phyloP scores from a whole-genome alignment of 2,888 invertebrate species.

The Machimus rusticus region DNA sequence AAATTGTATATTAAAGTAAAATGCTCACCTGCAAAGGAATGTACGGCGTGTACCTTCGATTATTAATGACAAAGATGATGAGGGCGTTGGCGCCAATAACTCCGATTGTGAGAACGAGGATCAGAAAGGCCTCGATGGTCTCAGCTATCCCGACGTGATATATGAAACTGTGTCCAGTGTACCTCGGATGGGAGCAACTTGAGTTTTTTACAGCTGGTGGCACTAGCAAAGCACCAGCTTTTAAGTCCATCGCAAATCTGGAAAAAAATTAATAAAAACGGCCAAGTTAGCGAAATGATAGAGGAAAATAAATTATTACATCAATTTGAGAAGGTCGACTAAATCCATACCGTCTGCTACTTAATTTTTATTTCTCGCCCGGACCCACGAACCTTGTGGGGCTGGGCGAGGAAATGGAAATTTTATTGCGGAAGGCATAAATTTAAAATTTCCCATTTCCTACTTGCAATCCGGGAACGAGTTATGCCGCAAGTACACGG shows the following conservation, averaged over 20 bases:
- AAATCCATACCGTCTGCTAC: conserved; percentile 1
- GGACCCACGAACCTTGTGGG: background rate
- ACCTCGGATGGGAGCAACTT: conserved; percentile 79
- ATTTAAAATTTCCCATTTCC: conserved; percentile 41
- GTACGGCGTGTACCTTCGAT: conserved; percentile 81
- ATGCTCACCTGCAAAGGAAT: conserved; percentile 84
- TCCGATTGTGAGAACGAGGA: conserved; percentile 78
- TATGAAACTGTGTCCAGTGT: conserved; percentile 70
- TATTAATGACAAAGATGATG: conserved; percentile 84
- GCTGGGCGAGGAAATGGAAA: conserved; percentile 7
- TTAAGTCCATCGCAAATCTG: conserved; percentile 64
- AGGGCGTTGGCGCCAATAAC: conserved; percentile 82
- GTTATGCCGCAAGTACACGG: conserved; percentile 1
- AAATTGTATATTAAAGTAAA: background rate
- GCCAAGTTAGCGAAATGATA: background rate
- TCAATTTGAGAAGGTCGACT: conserved; percentile 30
- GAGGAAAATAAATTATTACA: conserved; percentile 10
- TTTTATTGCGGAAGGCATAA: conserved; percentile 43
- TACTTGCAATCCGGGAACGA: background rate
- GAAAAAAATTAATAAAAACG: background rate
- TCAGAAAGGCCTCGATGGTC: conserved; percentile 78
- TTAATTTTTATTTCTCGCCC: conserved; percentile 26
- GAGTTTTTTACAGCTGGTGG: conserved; percentile 84
- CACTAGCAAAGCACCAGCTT: conserved; percentile 72
- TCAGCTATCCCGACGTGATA: conserved; percentile 74